phyloP scores from a whole-genome alignment of 2,888 invertebrate species.

The Dryocosmus kuriphilus region DNA sequence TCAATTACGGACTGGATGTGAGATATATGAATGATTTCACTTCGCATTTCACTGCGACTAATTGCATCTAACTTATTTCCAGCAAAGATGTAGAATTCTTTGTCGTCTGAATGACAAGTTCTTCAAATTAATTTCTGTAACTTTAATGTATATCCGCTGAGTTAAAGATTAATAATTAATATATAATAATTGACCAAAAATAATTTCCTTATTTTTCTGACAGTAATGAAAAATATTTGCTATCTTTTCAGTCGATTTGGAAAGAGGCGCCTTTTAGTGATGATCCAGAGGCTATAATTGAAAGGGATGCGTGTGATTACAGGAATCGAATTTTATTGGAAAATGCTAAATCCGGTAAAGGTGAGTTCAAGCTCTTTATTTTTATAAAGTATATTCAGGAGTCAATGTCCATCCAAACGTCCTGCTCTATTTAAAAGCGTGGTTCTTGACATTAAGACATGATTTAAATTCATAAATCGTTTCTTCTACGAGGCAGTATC shows the following conservation, averaged over 20 bases:
- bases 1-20: neutral
- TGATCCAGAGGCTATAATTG: conserved; percentile 87
- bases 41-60: neutral
- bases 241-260: conserved; percentile 83
- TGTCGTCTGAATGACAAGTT: neutral
- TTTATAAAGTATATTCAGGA: conserved; percentile 1
- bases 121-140: too few relatives aligned
- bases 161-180: too few relatives aligned
- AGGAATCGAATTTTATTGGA: conserved; percentile 90
- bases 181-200: too few relatives aligned
- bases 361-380: conserved; percentile 71
- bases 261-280: conserved; percentile 92
- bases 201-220: neutral
- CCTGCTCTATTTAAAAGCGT: too few relatives aligned
- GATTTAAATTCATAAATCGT: conserved; percentile 16
- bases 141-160: too few relatives aligned
- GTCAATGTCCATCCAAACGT: too few relatives aligned
- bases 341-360: conserved; percentile 87
- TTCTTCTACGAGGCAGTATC: conserved; percentile 25
- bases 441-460: neutral
- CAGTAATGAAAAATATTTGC: neutral
- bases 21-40: neutral
- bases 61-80: neutral
- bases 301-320: conserved; percentile 90
- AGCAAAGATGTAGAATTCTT: neutral